A percentile compares a stretch with the other conserved stretches of the same genome.
Conservation (phyloP, 2,797 vertebrate species). For the Lophotriccus pileatus region DNA sequence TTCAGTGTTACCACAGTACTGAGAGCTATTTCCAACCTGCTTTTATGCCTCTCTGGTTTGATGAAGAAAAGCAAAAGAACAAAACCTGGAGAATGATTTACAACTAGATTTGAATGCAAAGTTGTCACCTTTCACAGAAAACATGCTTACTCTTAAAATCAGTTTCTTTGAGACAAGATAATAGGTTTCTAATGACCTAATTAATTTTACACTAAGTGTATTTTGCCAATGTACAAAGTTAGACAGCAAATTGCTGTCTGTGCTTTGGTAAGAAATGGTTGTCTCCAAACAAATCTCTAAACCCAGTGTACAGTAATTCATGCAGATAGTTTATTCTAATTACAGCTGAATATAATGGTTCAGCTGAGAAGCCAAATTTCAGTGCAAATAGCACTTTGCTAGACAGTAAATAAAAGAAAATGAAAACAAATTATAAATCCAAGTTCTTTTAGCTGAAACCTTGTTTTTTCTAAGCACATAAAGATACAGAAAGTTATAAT, state of each 20-base stretch:
- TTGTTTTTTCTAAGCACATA: background rate
- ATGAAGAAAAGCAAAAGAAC: background rate
- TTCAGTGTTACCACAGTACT: background rate
- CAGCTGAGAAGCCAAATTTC: constrained; percentile 32
- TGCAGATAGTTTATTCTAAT: constrained; percentile 2
- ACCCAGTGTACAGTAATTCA: background rate
- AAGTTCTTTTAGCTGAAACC: background rate
- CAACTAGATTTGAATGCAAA: background rate
- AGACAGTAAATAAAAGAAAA: constrained; percentile 9
- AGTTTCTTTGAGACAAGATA: constrained; percentile 33
- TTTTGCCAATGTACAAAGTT: constrained; percentile 25
- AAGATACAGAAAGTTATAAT: background rate
- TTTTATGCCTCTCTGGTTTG: background rate
- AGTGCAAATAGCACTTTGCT: background rate
- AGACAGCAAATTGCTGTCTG: constrained; percentile 40
- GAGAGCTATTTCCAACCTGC: background rate
- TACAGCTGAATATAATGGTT: constrained; percentile 33
- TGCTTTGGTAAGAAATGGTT: constrained; percentile 27
- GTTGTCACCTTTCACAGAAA: constrained; percentile 26
- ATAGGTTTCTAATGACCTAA: constrained; percentile 62
- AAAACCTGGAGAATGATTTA: background rate
- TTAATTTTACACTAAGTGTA: constrained; percentile 54
- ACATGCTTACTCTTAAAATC: constrained; percentile 13
- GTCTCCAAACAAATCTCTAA: constrained; percentile 33
- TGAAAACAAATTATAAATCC: background rate